A percentile compares a stretch with the other conserved stretches of the same genome.
phyloP scores from a whole-genome alignment of 2,888 invertebrate species.

The Aspidapion aeneum region DNA sequence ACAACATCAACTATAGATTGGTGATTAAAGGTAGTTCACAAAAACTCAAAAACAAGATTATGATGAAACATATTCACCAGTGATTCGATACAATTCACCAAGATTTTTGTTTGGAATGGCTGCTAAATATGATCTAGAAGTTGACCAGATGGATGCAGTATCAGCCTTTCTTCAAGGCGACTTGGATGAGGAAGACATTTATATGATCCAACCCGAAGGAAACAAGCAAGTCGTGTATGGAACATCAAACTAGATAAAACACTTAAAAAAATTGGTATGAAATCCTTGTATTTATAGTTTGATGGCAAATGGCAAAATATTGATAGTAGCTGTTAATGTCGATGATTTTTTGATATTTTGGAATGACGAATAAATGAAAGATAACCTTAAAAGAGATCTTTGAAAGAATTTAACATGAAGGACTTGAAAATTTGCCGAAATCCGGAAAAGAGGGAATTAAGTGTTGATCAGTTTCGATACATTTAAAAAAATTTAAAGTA shows the following conservation, averaged over 20 bases:
- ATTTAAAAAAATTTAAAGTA: too few relatives aligned
- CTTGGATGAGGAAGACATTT: constrained; percentile 32
- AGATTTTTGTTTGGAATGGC: constrained; percentile 7
- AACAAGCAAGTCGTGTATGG: too few relatives aligned
- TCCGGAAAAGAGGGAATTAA: too few relatives aligned
- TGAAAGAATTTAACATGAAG: too few relatives aligned
- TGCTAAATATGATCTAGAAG: constrained; percentile 13
- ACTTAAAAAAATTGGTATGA: too few relatives aligned
- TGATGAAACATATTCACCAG: not conserved
- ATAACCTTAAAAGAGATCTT: too few relatives aligned
- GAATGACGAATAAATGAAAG: too few relatives aligned
- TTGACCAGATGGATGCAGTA: constrained; percentile 33
- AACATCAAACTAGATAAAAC: too few relatives aligned
- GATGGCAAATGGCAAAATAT: not conserved
- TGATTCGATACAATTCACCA: not conserved
- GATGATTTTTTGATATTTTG: too few relatives aligned
- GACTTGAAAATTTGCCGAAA: too few relatives aligned
- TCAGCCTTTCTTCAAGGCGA: constrained; percentile 35
- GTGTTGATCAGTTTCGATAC: too few relatives aligned
- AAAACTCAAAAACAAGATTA: not conserved
- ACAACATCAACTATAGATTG: too few relatives aligned
- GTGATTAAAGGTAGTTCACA: not conserved
- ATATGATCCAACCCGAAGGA: constrained; percentile 25
- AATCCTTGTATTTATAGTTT: not conserved
- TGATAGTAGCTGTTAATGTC: not conserved